These are phyloP conservation scores for Mycogona germanica DNA, from an alignment of 2,888 invertebrate species.

Conservation along the genomic window DNA sequence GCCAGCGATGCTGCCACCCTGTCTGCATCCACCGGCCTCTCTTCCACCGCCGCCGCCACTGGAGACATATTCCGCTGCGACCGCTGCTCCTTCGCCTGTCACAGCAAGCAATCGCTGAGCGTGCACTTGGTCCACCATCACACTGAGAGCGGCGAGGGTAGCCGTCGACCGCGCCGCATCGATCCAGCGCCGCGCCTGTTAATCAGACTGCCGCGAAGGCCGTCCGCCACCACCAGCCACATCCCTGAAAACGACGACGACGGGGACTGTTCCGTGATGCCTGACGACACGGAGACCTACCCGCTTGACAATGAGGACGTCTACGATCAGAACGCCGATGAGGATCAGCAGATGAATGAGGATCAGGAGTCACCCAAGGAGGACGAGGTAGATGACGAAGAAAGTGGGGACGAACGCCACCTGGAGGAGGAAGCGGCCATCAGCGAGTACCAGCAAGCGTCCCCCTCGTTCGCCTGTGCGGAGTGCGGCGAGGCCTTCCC, in stretches of 20 bases:
- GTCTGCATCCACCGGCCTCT: too few relatives aligned
- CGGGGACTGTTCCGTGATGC: background rate
- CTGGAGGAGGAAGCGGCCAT: slow-evolving; percentile 5
- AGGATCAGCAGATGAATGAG: background rate
- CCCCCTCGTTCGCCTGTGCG: slow-evolving; percentile 11
- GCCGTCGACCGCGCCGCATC: slow-evolving; percentile 7
- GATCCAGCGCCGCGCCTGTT: background rate
- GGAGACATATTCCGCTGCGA: slow-evolving; percentile 68
- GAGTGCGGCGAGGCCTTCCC: slow-evolving; percentile 7
- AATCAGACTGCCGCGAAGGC: background rate
- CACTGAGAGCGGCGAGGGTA: slow-evolving; percentile 15
- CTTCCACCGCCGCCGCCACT: slow-evolving; percentile 37
- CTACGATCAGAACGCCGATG: background rate
- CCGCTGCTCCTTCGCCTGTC: slow-evolving; percentile 79
- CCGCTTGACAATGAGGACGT: too few relatives aligned
- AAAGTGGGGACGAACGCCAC: slow-evolving; percentile 23
- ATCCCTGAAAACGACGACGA: too few relatives aligned
- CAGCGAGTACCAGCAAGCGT: slow-evolving; percentile 2
- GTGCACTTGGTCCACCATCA: slow-evolving; percentile 69
- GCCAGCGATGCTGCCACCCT: background rate
- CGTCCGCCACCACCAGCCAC: too few relatives aligned
- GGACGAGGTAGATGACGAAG: background rate
- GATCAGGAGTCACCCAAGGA: background rate
- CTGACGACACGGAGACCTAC: background rate
- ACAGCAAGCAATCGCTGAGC: slow-evolving; percentile 81